Evolutionary conservation across 2,797 vertebrate genomes (phyloP).

Genomic region (Chelidonichthys spinosus): DNA sequence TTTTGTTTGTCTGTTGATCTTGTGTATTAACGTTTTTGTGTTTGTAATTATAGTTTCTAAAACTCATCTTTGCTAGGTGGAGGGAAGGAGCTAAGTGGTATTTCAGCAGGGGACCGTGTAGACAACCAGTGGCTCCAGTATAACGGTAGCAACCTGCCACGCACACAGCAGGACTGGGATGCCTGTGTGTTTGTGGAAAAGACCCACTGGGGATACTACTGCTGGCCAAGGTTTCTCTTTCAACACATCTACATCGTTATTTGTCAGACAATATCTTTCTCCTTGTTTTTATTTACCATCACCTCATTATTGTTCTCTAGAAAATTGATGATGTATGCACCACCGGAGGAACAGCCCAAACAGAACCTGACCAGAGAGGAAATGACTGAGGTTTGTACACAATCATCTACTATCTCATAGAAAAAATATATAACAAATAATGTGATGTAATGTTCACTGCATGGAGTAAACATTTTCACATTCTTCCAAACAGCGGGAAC

Average conservation of each 20-base stretch:
- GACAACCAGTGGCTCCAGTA: slow-evolving; percentile 98
- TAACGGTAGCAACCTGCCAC: slow-evolving; percentile 89
- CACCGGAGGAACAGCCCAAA: slow-evolving; percentile 91
- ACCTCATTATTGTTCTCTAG: slow-evolving; percentile 69
- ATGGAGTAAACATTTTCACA: not conserved
- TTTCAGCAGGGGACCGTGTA: slow-evolving; percentile 89
- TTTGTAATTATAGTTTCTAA: slow-evolving; percentile 4
- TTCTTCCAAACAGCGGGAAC: slow-evolving; percentile 87
- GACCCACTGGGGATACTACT: slow-evolving; percentile 98
- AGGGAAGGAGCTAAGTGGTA: slow-evolving; percentile 70
- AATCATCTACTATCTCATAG: not conserved
- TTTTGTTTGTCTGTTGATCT: not conserved
- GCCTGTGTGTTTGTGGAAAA: slow-evolving; percentile 93
- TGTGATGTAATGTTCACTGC: not conserved
- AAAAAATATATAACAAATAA: not conserved
- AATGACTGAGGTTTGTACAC: slow-evolving; percentile 89
- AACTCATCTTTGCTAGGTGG: slow-evolving; percentile 79
- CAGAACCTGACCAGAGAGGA: slow-evolving; percentile 90
- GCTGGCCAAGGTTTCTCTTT: slow-evolving; percentile 90
- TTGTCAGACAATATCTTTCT: not conserved
- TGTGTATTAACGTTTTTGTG: not conserved
- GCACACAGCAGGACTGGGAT: slow-evolving; percentile 91
- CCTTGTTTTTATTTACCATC: slow-evolving; percentile 2
- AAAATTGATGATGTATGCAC: slow-evolving; percentile 92
- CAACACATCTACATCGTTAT: not conserved